These are phyloP conservation scores for Pelusios castaneus DNA, from an alignment of 2,113 vertebrate species.

Conservation along the genomic window DNA sequence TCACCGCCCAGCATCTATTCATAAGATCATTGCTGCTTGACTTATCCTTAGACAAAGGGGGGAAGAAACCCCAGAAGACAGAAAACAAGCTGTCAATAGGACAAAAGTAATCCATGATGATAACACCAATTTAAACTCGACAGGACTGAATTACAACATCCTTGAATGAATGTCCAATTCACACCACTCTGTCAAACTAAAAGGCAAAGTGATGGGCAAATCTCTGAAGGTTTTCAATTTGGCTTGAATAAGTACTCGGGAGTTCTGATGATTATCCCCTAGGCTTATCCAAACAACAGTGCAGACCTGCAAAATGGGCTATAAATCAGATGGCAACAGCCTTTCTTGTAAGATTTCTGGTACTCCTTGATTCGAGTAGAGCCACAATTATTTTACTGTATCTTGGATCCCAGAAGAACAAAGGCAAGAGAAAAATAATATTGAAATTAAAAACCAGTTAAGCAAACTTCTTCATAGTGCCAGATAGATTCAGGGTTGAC, in stretches of 20 bases:
- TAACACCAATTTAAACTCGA: neutral
- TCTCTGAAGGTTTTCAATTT: neutral
- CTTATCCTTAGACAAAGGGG: neutral
- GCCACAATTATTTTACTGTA: neutral
- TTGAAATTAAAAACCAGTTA: neutral
- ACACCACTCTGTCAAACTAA: neutral
- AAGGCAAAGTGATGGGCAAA: neutral
- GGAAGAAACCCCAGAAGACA: neutral
- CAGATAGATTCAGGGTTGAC: neutral
- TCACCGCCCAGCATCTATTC: neutral
- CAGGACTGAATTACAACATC: neutral
- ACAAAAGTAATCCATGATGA: neutral
- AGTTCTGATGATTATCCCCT: neutral
- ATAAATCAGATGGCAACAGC: neutral
- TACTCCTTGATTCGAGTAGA: neutral
- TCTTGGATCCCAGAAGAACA: neutral
- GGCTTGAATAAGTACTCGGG: neutral
- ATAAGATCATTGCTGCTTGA: neutral
- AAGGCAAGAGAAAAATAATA: neutral
- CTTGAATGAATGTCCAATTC: neutral
- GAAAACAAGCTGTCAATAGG: conserved; percentile 10
- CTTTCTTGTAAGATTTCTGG: neutral
- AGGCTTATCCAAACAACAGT: neutral
- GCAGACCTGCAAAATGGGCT: neutral
- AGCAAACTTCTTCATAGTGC: neutral